Percentiles rank a stretch among this genome's conserved stretches.
Evolutionary conservation across 2,113 vertebrate species (phyloP).

Genomic region (Pseudopipra pipra): DNA sequence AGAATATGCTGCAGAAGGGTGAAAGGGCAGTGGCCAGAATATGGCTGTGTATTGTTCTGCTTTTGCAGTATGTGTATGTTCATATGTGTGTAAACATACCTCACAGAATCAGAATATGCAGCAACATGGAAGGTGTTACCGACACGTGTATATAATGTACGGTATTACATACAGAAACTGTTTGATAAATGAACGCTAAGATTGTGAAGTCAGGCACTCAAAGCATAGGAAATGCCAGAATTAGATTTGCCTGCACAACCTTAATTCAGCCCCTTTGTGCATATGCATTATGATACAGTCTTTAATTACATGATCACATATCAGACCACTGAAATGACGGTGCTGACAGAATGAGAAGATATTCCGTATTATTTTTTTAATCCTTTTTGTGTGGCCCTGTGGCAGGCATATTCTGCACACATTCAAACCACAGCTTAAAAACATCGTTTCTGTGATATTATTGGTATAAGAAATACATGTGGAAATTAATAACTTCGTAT

Average conservation of each 20-base stretch:
- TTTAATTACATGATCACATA: conserved; percentile 64
- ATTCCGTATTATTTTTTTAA: background rate
- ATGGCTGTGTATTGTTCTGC: background rate
- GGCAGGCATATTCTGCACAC: background rate
- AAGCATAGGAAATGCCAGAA: conserved; percentile 60
- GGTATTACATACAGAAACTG: conserved; percentile 2
- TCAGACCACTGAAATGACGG: conserved; percentile 24
- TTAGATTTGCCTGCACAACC: conserved; percentile 70
- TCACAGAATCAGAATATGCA: background rate
- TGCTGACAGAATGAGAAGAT: conserved; percentile 4
- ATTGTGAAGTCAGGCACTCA: conserved; percentile 66
- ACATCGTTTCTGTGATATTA: background rate
- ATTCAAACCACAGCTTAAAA: background rate
- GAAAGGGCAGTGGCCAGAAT: background rate
- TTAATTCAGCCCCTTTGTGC: conserved; percentile 67
- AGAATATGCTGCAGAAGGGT: background rate
- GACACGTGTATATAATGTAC: background rate
- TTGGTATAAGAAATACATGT: background rate
- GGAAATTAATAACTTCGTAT: background rate
- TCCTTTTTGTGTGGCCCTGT: background rate
- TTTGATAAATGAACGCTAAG: conserved; percentile 55
- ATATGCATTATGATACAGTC: conserved; percentile 68
- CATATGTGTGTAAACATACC: background rate
- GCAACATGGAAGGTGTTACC: background rate
- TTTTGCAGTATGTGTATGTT: background rate